Evolutionary conservation across 2,888 invertebrate species (phyloP), one percentile per base, ranked within the genome.

Genomic region (Flabesymbios commensalis): DNA sequence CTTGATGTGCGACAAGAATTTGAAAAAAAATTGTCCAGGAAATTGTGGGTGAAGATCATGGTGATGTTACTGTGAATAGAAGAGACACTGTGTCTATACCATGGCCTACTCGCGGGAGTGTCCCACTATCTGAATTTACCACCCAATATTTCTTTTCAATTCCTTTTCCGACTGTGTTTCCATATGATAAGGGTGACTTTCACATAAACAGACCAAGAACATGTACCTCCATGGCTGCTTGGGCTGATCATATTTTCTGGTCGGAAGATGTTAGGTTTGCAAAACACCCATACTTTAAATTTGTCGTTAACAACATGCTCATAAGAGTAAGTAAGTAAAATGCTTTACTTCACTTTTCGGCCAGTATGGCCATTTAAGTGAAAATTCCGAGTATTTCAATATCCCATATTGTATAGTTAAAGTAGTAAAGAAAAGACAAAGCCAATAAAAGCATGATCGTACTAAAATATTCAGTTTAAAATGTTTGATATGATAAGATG

Each of bases 121-220:
- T 29, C 2, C 70, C 69, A 29, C 10, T 69, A 2, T 67, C 71
- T 29, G 71, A 70, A 61, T 69, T 67, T 22, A 69, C 68, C 48
- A 43, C 33, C 28, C 31, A 48, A 57, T 49, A 64, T 61, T 69
- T 67, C 39, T 70, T 70, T 32, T 59, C 65, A 5, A 26, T 66
- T n/a, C 62, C 65, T 3, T 72, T 69, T 59, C 69, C 69, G 10
- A 48, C 45, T 43, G 29, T 69, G 10, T 72, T 69, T 55, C 69
- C 70, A 22, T 61, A 55, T 64, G 70, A 60, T 2, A 31, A n/a
- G 22, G 68, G 58, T 14, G 72, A 72, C 60, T 72, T 65, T 63
- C 51, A 51, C 43, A 51, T 31, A 2, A 55, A 51, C 24, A 14
- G 55, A 3, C 59, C 51, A 14, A 29, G 49, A n/a, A 53, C 59